Percentiles rank a stretch among this genome's conserved stretches.
Conservation (phyloP, 2,113 vertebrate genomes). For the Oxyura jamaicensis region DNA sequence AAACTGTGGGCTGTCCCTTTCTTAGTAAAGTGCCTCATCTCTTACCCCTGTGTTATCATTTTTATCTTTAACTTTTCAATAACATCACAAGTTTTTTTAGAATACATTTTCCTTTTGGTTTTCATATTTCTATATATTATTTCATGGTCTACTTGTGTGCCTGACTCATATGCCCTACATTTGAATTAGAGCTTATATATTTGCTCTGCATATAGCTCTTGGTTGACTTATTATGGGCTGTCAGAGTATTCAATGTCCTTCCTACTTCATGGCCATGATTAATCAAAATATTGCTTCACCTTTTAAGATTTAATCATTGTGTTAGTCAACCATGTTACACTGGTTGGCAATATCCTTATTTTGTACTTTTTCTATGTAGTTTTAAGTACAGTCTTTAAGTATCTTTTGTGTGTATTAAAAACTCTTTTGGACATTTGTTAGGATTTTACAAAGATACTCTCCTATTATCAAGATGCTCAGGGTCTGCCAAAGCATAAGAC, state of each 20-base stretch:
- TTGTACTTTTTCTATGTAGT: background rate
- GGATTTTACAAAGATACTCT: background rate
- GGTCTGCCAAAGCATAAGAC: background rate
- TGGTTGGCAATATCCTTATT: background rate
- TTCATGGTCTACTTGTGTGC: background rate
- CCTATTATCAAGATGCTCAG: background rate
- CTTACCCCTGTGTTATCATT: background rate
- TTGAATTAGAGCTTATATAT: conserved; percentile 1
- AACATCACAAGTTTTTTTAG: background rate
- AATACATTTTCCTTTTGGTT: background rate
- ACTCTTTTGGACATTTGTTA: background rate
- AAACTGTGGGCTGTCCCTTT: background rate
- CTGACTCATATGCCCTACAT: background rate
- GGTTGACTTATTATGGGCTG: background rate
- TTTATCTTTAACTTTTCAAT: background rate
- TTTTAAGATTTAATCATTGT: background rate
- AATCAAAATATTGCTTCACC: background rate
- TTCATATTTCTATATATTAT: background rate
- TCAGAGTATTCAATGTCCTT: background rate
- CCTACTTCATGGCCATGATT: background rate
- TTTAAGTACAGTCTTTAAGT: background rate
- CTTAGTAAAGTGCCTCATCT: background rate
- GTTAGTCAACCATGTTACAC: background rate
- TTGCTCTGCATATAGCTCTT: background rate
- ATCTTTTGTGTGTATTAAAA: background rate